phyloP scores from a whole-genome alignment of 2,888 invertebrate species.

The Hirtodrosophila cameraria region DNA sequence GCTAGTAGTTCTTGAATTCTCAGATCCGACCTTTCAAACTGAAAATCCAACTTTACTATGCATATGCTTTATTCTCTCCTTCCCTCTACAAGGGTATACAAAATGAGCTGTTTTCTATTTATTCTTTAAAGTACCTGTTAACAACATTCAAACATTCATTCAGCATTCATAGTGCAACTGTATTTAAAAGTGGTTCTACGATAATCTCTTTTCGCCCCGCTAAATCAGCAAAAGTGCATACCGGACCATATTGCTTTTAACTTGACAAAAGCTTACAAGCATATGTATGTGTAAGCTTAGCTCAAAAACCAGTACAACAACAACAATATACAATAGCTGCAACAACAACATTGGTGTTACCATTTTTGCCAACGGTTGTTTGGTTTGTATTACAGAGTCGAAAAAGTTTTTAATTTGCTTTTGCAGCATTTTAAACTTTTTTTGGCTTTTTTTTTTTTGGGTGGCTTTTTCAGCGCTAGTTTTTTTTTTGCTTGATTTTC shows the following conservation, averaged over 20 bases:
- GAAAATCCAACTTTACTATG: no score
- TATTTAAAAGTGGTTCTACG: no score
- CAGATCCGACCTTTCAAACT: slow-evolving; percentile 18
- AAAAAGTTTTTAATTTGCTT: slow-evolving; percentile 71
- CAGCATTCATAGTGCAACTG: no score
- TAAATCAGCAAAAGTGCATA: no score
- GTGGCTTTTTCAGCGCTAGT: slow-evolving; percentile 14
- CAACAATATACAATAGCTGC: not conserved
- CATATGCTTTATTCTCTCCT: no score
- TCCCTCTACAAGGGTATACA: no score
- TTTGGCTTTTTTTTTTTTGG: slow-evolving; percentile 36
- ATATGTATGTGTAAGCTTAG: slow-evolving; percentile 3
- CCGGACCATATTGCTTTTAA: no score
- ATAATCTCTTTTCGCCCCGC: no score
- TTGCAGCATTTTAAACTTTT: slow-evolving; percentile 56
- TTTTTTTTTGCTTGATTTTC: slow-evolving; percentile 15
- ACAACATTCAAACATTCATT: no score
- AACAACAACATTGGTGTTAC: slow-evolving; percentile 35
- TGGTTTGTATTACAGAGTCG: slow-evolving; percentile 37
- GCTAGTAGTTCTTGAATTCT: slow-evolving; percentile 28
- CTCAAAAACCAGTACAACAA: not conserved
- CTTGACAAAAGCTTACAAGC: no score
- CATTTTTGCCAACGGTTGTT: slow-evolving; percentile 35
- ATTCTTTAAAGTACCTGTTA: no score
- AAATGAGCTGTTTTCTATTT: no score